Evolutionary conservation across 2,888 invertebrate species (phyloP).

Genomic region (Flabesymbios commensalis): DNA sequence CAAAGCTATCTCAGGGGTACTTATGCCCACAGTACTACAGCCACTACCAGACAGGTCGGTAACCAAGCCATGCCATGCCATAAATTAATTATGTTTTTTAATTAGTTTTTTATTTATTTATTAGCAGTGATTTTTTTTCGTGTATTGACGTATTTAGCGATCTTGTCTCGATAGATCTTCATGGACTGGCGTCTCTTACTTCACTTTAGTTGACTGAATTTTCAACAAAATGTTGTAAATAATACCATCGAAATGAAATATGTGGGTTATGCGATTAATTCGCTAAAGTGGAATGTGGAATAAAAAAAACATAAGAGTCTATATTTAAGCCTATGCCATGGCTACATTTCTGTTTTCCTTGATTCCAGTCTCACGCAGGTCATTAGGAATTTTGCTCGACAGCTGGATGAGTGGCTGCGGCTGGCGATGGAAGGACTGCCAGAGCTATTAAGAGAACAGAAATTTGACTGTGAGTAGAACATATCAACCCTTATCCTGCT

Average conservation of each 20-base stretch:
- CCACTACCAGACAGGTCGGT: slow-evolving; percentile 25
- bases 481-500: too few species aligned
- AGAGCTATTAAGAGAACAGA: slow-evolving; percentile 57
- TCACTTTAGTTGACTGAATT: too few species aligned
- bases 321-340: too few species aligned
- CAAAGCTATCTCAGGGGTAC: slow-evolving; percentile 61
- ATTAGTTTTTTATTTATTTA: too few species aligned
- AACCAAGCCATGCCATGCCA: neutral
- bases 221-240: too few species aligned
- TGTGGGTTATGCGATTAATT: neutral
- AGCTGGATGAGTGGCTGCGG: slow-evolving; percentile 62
- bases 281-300: neutral
- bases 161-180: neutral
- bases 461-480: slow-evolving; percentile 61
- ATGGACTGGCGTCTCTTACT: too few species aligned
- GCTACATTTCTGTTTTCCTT: slow-evolving; percentile 7
- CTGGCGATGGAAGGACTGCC: slow-evolving; percentile 61
- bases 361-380: slow-evolving; percentile 59
- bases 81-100: neutral
- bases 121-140: too few species aligned
- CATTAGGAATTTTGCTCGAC: slow-evolving; percentile 62
- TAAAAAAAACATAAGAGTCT: too few species aligned
- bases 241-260: too few species aligned
- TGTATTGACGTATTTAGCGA: neutral
- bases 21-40: slow-evolving; percentile 58